Evolutionary conservation across 2,888 invertebrate genomes (phyloP).

Genomic region (Synanthedon vespiformis): DNA sequence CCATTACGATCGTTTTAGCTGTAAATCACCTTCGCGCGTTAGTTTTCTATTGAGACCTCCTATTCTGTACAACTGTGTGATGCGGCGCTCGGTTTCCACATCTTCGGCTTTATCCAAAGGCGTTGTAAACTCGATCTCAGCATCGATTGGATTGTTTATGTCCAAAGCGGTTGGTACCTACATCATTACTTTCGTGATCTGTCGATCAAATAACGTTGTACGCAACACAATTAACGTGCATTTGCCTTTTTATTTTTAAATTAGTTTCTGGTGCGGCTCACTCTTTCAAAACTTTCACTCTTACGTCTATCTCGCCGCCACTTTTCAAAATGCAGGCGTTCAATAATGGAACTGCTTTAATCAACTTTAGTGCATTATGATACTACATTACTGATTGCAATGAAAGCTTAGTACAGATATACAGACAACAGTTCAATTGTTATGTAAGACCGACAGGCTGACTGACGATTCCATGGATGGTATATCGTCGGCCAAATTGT

Average conservation of each 20-base stretch:
- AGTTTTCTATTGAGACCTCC: background rate
- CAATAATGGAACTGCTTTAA: no score
- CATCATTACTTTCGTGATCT: constrained; percentile 1
- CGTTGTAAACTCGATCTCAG: background rate
- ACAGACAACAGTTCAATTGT: no score
- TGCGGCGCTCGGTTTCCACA: background rate
- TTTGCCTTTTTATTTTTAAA: constrained; percentile 10
- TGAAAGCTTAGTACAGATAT: no score
- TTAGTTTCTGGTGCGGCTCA: background rate
- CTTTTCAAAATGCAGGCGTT: no score
- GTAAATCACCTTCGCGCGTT: background rate
- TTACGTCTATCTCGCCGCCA: background rate
- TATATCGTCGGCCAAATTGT: no score
- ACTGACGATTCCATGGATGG: no score
- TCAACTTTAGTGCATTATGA: no score
- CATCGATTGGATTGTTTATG: background rate
- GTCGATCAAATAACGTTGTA: background rate
- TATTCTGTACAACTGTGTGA: background rate
- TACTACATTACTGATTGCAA: no score
- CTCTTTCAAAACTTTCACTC: background rate
- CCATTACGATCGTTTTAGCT: background rate
- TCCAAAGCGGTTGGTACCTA: background rate
- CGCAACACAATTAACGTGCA: constrained; percentile 6
- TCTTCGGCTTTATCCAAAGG: background rate
- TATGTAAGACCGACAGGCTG: no score